These are phyloP conservation scores for Indicator indicator DNA, from an alignment of 2,113 vertebrate species.

Conservation along the genomic window DNA sequence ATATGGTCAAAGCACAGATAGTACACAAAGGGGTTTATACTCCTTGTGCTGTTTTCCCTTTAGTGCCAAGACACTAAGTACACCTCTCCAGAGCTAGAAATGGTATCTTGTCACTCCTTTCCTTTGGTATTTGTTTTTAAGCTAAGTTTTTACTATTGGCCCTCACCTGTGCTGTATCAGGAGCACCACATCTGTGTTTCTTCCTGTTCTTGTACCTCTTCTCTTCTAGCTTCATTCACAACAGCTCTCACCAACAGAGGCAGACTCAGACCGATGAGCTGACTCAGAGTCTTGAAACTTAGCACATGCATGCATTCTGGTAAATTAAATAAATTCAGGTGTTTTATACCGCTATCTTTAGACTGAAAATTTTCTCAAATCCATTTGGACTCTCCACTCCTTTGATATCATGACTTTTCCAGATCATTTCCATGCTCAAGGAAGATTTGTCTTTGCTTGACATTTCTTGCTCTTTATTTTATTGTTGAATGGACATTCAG, in stretches of 20 bases:
- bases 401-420: neutral
- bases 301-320: neutral
- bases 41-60: neutral
- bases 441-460: neutral
- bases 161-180: fast-evolving
- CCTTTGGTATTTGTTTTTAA: neutral
- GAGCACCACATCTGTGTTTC: neutral
- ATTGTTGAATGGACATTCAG: neutral
- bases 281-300: neutral
- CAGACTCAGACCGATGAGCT: neutral
- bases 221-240: neutral
- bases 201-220: neutral
- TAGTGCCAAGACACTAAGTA: neutral
- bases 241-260: neutral
- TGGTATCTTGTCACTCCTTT: neutral
- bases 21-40: neutral
- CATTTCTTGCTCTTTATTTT: neutral
- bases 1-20: neutral
- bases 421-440: neutral
- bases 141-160: neutral
- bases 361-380: neutral
- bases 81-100: neutral
- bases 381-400: neutral
- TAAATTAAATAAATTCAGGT: neutral
- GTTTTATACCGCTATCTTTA: neutral